Conservation (phyloP, 1,140 invertebrate species). For the Maconellicoccus hirsutus region DNA sequence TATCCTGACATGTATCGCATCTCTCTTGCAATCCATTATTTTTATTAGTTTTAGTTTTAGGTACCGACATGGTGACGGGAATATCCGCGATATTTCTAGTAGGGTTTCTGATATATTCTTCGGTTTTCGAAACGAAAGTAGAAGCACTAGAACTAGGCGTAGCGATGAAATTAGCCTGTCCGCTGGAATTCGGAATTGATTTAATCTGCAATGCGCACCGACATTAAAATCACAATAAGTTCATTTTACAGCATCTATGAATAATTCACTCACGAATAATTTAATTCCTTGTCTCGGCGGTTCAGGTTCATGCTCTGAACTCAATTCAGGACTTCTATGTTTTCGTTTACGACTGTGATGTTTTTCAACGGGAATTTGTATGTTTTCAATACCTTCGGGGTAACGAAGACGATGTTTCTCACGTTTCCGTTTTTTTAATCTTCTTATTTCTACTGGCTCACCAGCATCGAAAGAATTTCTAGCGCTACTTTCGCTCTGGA, state of each 20-base stretch:
- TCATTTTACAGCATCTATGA: not conserved
- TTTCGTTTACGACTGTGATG: slow-evolving; percentile 42
- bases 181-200: slow-evolving; percentile 60
- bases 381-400: slow-evolving; percentile 18
- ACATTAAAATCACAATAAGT: not conserved
- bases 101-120: slow-evolving; percentile 24
- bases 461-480: not conserved
- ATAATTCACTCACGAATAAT: slow-evolving; percentile 47
- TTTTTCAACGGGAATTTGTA: slow-evolving; percentile 29
- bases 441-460: not conserved
- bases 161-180: slow-evolving; percentile 21
- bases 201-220: slow-evolving; percentile 49
- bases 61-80: slow-evolving; percentile 30
- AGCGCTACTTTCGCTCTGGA: not conserved
- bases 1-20: slow-evolving; percentile 52
- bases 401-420: slow-evolving; percentile 24
- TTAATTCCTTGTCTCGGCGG: slow-evolving; percentile 46
- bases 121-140: slow-evolving; percentile 14
- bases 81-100: slow-evolving; percentile 25
- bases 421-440: slow-evolving; percentile 16
- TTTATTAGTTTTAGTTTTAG: slow-evolving; percentile 33
- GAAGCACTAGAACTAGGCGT: slow-evolving; percentile 14
- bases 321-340: slow-evolving; percentile 50
- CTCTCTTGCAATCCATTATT: slow-evolving; percentile 40
- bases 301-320: slow-evolving; percentile 35